Percentiles rank a stretch among this genome's conserved stretches.
Conservation (phyloP, 1,140 invertebrate genomes). For the Euborellia annulipes region DNA sequence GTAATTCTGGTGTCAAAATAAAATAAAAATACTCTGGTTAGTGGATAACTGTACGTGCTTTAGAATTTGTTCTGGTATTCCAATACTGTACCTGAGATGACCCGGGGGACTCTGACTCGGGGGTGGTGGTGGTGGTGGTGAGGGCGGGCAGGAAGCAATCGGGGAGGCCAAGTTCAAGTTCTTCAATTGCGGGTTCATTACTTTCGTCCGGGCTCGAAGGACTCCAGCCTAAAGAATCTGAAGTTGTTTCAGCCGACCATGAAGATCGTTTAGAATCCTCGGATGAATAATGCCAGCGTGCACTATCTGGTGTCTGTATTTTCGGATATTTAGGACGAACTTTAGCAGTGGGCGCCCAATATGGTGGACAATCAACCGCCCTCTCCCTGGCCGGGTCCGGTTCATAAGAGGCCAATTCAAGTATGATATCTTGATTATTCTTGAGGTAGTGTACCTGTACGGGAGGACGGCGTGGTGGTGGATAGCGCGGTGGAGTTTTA, state of each 20-base stretch:
- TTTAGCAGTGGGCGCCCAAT: conserved; percentile 56
- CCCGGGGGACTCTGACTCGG: too few species aligned
- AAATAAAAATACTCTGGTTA: too few species aligned
- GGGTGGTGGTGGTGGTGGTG: too few species aligned
- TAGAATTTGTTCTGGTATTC: too few species aligned
- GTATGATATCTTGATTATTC: conserved; percentile 20
- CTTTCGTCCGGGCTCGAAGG: too few species aligned
- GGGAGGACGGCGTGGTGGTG: conserved; percentile 47
- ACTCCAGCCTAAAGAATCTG: too few species aligned
- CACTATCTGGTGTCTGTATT: conserved; percentile 21
- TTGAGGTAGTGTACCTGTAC: conserved; percentile 24
- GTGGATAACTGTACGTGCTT: too few species aligned
- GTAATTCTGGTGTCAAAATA: too few species aligned
- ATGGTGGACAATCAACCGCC: conserved; percentile 57
- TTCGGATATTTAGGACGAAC: conserved; percentile 56
- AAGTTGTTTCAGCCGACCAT: neutral
- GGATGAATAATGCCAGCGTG: conserved; percentile 9
- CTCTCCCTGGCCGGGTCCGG: conserved; percentile 42
- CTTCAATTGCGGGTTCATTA: too few species aligned
- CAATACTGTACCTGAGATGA: too few species aligned
- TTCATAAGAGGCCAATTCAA: conserved; percentile 24
- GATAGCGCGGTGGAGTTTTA: conserved; percentile 84
- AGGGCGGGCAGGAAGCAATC: too few species aligned
- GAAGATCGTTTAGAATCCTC: conserved; percentile 8
- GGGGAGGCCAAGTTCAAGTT: too few species aligned